A percentile compares a stretch with the other conserved stretches of the same genome.
Conservation (phyloP, 2,888 invertebrate genomes). For the Ceraclea dissimilis region DNA sequence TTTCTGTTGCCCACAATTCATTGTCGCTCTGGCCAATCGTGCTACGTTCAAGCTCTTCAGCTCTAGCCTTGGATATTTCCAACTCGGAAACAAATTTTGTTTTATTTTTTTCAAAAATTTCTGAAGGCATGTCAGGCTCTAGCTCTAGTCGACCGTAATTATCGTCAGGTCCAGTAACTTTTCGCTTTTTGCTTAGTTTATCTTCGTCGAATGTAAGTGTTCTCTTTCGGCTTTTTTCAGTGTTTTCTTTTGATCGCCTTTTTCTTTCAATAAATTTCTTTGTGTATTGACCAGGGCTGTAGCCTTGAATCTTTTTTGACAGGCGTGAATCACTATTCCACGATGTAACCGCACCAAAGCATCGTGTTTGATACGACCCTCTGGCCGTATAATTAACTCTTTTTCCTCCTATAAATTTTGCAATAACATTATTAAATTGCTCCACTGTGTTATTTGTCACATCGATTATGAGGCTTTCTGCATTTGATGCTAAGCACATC, state of each 20-base stretch:
- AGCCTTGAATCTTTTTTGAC: background rate
- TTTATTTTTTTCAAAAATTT: background rate
- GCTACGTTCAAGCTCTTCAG: background rate
- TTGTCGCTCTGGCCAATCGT: background rate
- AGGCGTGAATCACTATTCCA: background rate
- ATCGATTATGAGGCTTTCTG: background rate
- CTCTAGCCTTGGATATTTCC: background rate
- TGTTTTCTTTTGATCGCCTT: background rate
- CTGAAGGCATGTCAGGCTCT: background rate
- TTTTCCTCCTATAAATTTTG: background rate
- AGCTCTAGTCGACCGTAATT: background rate
- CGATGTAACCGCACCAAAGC: background rate
- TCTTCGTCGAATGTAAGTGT: background rate
- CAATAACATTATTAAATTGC: background rate
- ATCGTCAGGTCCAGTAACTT: background rate
- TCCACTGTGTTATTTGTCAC: background rate
- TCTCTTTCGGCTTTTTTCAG: background rate
- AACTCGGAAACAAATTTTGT: background rate
- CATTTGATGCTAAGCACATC: background rate
- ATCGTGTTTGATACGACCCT: background rate
- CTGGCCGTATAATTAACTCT: background rate
- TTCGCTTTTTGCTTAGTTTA: background rate
- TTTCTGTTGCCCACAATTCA: background rate
- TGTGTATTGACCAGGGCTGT: background rate
- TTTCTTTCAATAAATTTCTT: background rate